Evolutionary conservation across 2,113 vertebrate genomes (phyloP).

Genomic region (Eurystomus gularis): DNA sequence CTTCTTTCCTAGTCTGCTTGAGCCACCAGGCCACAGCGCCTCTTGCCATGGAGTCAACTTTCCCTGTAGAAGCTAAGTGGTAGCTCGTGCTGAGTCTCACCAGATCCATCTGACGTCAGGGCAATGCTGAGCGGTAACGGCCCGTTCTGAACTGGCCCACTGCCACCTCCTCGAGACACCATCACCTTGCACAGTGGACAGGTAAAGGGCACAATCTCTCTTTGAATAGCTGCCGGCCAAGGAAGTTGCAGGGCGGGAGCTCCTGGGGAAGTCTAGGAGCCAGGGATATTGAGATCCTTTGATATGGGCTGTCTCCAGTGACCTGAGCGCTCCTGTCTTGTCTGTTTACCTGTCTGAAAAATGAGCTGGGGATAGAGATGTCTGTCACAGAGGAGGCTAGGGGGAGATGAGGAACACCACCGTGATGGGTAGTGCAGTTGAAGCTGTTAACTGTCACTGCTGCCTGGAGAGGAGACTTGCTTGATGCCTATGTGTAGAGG

Average conservation of each 20-base stretch:
- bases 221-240: neutral
- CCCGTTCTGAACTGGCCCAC: neutral
- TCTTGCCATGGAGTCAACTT: fast-evolving
- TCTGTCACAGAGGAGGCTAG: neutral
- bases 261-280: neutral
- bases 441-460: neutral
- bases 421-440: neutral
- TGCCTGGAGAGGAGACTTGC: neutral
- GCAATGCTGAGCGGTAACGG: neutral
- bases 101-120: neutral
- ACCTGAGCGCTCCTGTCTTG: fast-evolving
- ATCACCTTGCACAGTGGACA: neutral
- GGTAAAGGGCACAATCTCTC: neutral
- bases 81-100: neutral
- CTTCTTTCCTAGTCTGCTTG: neutral
- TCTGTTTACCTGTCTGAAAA: neutral
- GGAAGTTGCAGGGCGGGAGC: neutral
- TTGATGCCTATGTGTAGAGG: neutral
- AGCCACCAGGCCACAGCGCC: neutral
- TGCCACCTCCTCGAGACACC: neutral
- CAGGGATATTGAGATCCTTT: neutral
- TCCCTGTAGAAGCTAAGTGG: neutral
- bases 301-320: neutral
- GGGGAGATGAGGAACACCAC: neutral
- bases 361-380: neutral